phyloP scores from a whole-genome alignment of 2,113 vertebrate genomes.

The Sigmodon hispidus region DNA sequence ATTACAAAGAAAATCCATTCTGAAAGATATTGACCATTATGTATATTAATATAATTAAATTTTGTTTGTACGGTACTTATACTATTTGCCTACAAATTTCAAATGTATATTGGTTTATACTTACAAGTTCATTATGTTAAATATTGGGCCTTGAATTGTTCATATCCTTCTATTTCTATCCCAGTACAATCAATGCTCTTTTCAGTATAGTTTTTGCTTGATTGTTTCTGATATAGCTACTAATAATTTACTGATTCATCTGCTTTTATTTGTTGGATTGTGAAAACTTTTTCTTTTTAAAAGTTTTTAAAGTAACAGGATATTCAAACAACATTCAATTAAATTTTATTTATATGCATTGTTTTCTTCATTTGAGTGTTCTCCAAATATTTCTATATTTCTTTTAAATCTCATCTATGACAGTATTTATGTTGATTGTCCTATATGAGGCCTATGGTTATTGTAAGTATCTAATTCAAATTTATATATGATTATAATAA shows the following conservation, averaged over 20 bases:
- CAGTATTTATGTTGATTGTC: background rate
- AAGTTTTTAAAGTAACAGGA: background rate
- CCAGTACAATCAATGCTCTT: background rate
- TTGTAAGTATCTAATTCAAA: background rate
- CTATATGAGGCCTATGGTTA: background rate
- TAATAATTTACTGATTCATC: background rate
- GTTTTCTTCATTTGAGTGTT: background rate
- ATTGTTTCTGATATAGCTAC: background rate
- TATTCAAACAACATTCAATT: background rate
- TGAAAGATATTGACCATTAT: background rate
- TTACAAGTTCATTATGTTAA: background rate
- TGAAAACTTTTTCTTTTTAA: background rate
- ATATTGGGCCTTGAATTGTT: background rate
- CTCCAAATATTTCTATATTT: background rate
- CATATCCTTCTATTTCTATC: background rate
- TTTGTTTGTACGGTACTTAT: background rate
- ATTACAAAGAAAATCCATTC: background rate
- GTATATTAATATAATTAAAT: background rate
- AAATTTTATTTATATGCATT: background rate
- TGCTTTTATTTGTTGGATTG: background rate
- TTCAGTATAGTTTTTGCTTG: background rate
- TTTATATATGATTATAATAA: background rate
- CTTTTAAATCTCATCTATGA: background rate
- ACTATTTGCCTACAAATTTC: background rate
- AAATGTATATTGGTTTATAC: background rate